Evolutionary conservation across 2,797 vertebrate genomes (phyloP).

Genomic region (Lemur catta): DNA sequence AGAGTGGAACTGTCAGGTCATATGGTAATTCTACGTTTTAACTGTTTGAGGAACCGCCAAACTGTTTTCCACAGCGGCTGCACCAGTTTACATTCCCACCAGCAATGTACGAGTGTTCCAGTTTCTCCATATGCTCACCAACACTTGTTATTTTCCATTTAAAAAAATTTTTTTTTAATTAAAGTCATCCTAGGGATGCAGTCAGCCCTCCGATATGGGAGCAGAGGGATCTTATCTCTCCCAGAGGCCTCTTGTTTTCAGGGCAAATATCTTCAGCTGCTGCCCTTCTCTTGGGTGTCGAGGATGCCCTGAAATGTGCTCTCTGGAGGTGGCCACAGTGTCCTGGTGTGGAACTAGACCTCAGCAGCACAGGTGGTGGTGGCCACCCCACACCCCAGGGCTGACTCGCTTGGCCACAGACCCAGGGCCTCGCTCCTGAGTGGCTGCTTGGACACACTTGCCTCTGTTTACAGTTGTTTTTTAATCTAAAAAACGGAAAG

Average conservation of each 20-base stretch:
- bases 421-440: neutral
- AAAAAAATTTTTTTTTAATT: neutral
- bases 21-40: neutral
- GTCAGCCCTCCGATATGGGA: neutral
- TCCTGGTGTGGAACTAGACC: too few relatives aligned
- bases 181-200: neutral
- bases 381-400: too few relatives aligned
- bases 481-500: neutral
- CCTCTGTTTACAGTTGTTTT: neutral
- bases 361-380: fast-evolving
- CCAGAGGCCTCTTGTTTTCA: neutral
- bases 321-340: neutral
- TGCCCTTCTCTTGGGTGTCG: too few relatives aligned
- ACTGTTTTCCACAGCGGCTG: neutral
- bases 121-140: neutral
- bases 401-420: neutral
- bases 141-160: neutral
- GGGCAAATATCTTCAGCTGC: neutral
- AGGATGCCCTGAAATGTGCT: neutral
- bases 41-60: neutral
- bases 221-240: neutral
- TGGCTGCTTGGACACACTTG: neutral
- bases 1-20: neutral
- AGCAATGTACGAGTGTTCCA: neutral
- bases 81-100: neutral